These are phyloP conservation scores for Sciaenops ocellatus DNA, from an alignment of 2,797 vertebrate species.

Conservation along the genomic window DNA sequence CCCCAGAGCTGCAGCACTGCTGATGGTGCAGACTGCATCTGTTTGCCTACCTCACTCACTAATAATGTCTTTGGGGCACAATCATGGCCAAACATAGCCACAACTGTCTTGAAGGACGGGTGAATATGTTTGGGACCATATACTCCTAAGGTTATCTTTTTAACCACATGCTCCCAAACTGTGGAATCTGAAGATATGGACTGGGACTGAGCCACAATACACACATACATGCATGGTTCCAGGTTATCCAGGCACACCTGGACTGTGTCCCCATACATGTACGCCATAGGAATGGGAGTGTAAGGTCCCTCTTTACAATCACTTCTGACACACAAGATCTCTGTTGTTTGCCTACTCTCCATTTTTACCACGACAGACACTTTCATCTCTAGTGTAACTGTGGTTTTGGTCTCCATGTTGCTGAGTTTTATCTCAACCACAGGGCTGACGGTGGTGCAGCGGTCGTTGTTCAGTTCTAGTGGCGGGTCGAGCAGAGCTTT, in stretches of 20 bases:
- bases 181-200: conserved; percentile 87
- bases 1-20: conserved; percentile 96
- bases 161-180: conserved; percentile 95
- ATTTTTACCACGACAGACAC: conserved; percentile 91
- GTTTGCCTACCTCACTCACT: conserved; percentile 90
- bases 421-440: conserved; percentile 96
- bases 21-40: conserved; percentile 84
- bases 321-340: conserved; percentile 91
- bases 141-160: conserved; percentile 93
- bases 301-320: conserved; percentile 96
- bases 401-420: conserved; percentile 93
- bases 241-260: conserved; percentile 93
- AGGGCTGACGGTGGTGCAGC: conserved; percentile 92
- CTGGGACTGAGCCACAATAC: conserved; percentile 89
- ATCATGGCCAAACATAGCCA: conserved; percentile 95
- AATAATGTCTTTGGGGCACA: conserved; percentile 94
- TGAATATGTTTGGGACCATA: conserved; percentile 98
- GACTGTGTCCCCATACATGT: conserved; percentile 90
- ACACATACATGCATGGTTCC: conserved; percentile 96
- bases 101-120: conserved; percentile 95
- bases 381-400: conserved; percentile 93
- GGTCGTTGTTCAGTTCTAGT: conserved; percentile 94
- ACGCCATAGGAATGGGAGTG: conserved; percentile 83
- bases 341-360: conserved; percentile 87
- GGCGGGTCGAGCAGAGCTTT: conserved; percentile 95